Evolutionary conservation across 2,888 invertebrate species (phyloP).

Genomic region (Torymus aiolomorphi): DNA sequence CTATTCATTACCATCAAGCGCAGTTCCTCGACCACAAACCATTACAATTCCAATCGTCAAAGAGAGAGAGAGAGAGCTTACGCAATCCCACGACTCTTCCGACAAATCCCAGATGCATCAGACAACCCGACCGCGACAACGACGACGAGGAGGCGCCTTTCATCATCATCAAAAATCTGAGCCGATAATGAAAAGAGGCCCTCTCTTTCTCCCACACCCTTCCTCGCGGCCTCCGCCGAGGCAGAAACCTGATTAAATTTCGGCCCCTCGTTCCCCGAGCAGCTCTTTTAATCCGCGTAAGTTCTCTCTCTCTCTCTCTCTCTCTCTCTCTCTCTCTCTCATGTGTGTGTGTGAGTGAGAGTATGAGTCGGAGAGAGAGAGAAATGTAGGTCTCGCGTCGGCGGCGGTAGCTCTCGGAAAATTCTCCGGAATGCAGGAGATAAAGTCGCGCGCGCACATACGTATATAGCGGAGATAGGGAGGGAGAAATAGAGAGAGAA

Average conservation of each 20-base stretch:
- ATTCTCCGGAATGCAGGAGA: conserved; percentile 61
- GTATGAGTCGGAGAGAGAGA: conserved; percentile 50
- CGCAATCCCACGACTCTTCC: too few species aligned
- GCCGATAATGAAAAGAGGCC: conserved; percentile 40
- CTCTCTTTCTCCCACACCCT: background rate
- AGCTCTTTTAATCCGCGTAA: conserved; percentile 22
- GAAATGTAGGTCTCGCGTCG: conserved; percentile 63
- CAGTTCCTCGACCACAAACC: too few species aligned
- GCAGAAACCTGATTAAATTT: conserved; percentile 34
- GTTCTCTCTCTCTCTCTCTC: too few species aligned
- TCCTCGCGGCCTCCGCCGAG: background rate
- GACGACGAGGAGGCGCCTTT: background rate
- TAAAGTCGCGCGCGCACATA: background rate
- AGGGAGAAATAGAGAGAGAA: background rate
- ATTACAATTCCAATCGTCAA: background rate
- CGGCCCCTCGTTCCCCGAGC: conserved; percentile 8
- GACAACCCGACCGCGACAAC: too few species aligned
- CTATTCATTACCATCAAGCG: too few species aligned
- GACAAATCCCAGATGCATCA: too few species aligned
- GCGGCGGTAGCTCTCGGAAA: conserved; percentile 59
- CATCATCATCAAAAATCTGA: conserved; percentile 23
- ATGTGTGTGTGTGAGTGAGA: background rate
- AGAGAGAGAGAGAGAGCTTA: conserved; percentile 24
- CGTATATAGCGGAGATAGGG: too few species aligned
- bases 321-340: too few species aligned